Percentiles rank a stretch among this genome's conserved stretches.
Conservation (phyloP, 23 tunicate species). For the Ciona savignyi region DNA sequence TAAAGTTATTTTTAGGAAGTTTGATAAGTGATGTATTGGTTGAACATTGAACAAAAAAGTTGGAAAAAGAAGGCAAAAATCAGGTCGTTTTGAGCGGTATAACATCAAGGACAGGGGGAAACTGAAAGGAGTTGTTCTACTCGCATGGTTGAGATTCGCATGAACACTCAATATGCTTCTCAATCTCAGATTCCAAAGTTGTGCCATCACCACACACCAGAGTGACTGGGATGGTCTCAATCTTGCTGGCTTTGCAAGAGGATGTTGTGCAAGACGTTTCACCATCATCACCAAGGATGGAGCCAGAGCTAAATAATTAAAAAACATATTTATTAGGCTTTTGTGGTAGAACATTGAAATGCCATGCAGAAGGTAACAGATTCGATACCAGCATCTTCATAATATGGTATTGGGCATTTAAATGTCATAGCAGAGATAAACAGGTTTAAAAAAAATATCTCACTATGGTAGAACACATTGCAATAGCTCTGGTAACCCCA, state of each 20-base stretch:
- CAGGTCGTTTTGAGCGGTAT: not conserved
- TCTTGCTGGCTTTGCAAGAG: slow-evolving; percentile 28
- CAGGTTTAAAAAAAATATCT: too few species aligned
- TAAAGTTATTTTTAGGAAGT: too few species aligned
- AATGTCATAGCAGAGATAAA: too few species aligned
- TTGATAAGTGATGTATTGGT: too few species aligned
- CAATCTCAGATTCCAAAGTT: slow-evolving; percentile 9
- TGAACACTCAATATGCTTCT: slow-evolving; percentile 19
- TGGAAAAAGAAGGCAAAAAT: not conserved
- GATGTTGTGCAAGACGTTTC: slow-evolving; percentile 7
- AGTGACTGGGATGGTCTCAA: slow-evolving; percentile 8
- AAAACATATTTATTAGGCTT: too few species aligned
- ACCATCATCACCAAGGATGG: not conserved
- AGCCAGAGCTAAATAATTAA: not conserved
- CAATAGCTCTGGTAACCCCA: too few species aligned
- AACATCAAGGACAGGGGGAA: not conserved
- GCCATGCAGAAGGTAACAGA: too few species aligned
- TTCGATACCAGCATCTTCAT: too few species aligned
- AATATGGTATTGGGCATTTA: too few species aligned
- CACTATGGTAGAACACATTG: too few species aligned
- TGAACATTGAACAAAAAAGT: too few species aligned
- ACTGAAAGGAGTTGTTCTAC: not conserved
- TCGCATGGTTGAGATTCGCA: slow-evolving; percentile 17
- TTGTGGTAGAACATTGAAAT: too few species aligned
- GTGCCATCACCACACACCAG: slow-evolving; percentile 22